Evolutionary conservation across 2,888 invertebrate species (phyloP).

Genomic region (Epinotia nisella): DNA sequence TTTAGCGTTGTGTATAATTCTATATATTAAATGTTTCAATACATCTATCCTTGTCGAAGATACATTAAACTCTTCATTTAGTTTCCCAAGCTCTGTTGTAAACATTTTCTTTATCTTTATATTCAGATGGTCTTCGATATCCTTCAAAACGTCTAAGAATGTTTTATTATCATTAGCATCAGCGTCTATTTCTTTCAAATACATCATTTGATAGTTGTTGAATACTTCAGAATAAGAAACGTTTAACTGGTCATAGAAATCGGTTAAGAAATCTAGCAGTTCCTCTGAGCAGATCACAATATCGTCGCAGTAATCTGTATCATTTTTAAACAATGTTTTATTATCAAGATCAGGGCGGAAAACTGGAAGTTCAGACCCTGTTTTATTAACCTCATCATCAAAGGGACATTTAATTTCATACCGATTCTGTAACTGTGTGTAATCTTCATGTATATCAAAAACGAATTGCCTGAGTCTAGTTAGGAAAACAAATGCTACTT

Average conservation of each 20-base stretch:
- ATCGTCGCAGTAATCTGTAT: slow-evolving; percentile 1
- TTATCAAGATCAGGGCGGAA: background rate
- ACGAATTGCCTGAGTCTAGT: slow-evolving; percentile 17
- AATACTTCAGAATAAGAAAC: slow-evolving; percentile 4
- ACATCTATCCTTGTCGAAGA: background rate
- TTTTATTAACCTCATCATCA: background rate
- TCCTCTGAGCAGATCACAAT: slow-evolving; percentile 4
- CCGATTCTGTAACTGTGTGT: background rate
- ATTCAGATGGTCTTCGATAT: background rate
- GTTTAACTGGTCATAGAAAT: slow-evolving; percentile 15
- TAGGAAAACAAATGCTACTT: slow-evolving; percentile 5
- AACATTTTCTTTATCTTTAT: background rate
- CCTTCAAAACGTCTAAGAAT: background rate
- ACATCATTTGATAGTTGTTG: slow-evolving; percentile 14
- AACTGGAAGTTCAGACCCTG: background rate
- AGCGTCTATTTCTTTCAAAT: background rate
- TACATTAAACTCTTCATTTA: background rate
- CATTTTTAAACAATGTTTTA: background rate
- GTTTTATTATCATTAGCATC: background rate
- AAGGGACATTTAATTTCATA: background rate
- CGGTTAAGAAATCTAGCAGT: slow-evolving; percentile 1
- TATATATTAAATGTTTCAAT: slow-evolving; percentile 1
- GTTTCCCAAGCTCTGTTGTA: background rate
- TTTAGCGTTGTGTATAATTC: background rate
- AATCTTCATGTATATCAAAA: slow-evolving; percentile 22